Evolutionary conservation across 2,113 vertebrate genomes (phyloP), one percentile per base, ranked within the genome.

Genomic region (Monarcha castaneiventris): DNA sequence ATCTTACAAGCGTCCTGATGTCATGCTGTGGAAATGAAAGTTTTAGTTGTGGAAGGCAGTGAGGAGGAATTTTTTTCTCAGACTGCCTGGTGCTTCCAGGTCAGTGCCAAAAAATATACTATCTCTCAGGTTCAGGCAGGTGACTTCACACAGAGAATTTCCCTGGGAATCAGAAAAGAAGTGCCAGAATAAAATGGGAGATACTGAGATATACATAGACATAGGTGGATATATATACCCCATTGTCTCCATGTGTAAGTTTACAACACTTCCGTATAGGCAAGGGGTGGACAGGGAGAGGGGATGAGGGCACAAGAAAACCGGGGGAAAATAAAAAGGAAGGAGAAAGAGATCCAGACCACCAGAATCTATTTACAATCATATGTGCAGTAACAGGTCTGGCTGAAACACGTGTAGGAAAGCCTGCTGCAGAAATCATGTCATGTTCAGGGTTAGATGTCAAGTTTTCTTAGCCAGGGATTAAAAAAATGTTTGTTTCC

Each of bases 401-500:
- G 84, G 13, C 20, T 85, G 51, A 20, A 84, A 33, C 43, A 78
- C 1, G 0, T 75, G 30, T 33, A 79, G 66, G 74, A 93, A 87
- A 83, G 29, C 13, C 74, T 76, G 33, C 35, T 77, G 55, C 51
- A 84, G 51, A 54, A 91, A 74, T 71, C 27, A 9, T 16, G 14
- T 76, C 51, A 41, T 21, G 13, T 0, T 1, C 30, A 82, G 62
- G 35, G 25, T 73, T 37, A 94, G 58, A 76, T 46, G 20, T 89
- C 64, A 71, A 68, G 32, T 71, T 89, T 93, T 89, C 89, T 85
- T 76, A 88, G 39, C 18, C 58, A 73, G 6, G 11, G 61, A 95
- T 82, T 94, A 72, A 89, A 78, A 78, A 89, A 92, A 54, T 29
- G 27, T 56, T 92, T 94, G 56, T 79, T 91, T 95, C 78, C 81